Conservation (phyloP, 2,797 vertebrate genomes). For the Numenius phaeopus region DNA sequence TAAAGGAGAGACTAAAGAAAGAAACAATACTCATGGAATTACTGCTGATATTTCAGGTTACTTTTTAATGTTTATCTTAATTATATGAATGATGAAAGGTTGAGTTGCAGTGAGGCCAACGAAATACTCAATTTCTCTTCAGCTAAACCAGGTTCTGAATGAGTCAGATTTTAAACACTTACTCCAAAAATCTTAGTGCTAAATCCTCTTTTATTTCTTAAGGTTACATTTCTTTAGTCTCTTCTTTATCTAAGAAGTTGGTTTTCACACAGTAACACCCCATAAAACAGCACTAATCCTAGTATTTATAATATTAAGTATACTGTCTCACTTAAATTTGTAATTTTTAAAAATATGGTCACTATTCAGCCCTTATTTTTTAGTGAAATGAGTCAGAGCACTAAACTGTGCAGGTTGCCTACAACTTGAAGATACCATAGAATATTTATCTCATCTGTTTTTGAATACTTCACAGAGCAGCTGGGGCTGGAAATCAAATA, state of each 20-base stretch:
- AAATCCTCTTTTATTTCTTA: not conserved
- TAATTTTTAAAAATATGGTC: fast-evolving
- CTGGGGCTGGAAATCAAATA: not conserved
- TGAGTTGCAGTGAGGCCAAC: not conserved
- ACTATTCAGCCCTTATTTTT: not conserved
- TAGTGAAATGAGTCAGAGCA: not conserved
- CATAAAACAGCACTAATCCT: not conserved
- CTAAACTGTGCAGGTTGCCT: not conserved
- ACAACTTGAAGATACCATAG: not conserved
- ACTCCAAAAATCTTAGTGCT: not conserved
- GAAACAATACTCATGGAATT: not conserved
- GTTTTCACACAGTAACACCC: not conserved
- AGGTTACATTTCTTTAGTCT: not conserved
- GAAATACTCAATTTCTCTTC: not conserved
- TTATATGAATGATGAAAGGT: not conserved
- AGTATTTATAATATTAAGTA: not conserved
- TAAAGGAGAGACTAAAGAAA: not conserved
- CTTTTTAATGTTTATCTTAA: not conserved
- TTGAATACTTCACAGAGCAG: not conserved
- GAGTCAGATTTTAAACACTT: not conserved
- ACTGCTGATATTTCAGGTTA: not conserved
- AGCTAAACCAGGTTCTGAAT: not conserved
- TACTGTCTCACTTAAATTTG: not conserved
- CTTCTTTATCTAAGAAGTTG: not conserved
- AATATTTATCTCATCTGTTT: not conserved